Evolutionary conservation across 2,888 invertebrate species (phyloP), one percentile per base, ranked within the genome.

Genomic region (Synanthedon vespiformis): DNA sequence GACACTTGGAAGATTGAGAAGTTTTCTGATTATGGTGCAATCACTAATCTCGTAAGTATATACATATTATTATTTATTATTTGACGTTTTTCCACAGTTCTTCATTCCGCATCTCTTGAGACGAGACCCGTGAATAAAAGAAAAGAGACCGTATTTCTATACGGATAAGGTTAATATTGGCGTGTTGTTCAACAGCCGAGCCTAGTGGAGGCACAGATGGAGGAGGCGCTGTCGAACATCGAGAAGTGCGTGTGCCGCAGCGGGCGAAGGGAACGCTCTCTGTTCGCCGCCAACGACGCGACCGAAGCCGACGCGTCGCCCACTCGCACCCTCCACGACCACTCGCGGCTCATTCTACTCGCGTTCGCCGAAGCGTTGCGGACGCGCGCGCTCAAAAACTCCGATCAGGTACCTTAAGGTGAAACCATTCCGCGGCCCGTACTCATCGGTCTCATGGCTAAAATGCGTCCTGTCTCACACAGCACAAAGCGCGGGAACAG

Each of bases 1-100:
- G 98, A 98, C 85, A 93, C 91, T 0, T 98, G 97, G 97, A 90
- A 92, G 65, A 91, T 96, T 56, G 94, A 94, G 60, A 93, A 94
- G 69, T 92, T 92, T 65, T 93, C 94, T 60, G 93, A 94, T 65
- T 93, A 94, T 70, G 95, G 95, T 2, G 95, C 95, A 13, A 93
- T 95, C 11, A 97, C 97, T 0, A 90, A 92, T 65, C 85, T 95
- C 77, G 94, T 94, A 74, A 83, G 82, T 72, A 13, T 13, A 44
- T n/a, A 34, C 10, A 10, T 0, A n/a, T 34, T 34, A 34, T 34
- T 10, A 34, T 34, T 34, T 34, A 34, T 34, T 34, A 2, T n/a
- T n/a, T 27, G 27, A 8, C 27, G 8, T 8, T 27, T 27, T 27
- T 27, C 4, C 27, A 27, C 27, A 27, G 27, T 6, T 18, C 18